phyloP scores from a whole-genome alignment of 2,113 vertebrate genomes.

The Actenoides lindsayi region DNA sequence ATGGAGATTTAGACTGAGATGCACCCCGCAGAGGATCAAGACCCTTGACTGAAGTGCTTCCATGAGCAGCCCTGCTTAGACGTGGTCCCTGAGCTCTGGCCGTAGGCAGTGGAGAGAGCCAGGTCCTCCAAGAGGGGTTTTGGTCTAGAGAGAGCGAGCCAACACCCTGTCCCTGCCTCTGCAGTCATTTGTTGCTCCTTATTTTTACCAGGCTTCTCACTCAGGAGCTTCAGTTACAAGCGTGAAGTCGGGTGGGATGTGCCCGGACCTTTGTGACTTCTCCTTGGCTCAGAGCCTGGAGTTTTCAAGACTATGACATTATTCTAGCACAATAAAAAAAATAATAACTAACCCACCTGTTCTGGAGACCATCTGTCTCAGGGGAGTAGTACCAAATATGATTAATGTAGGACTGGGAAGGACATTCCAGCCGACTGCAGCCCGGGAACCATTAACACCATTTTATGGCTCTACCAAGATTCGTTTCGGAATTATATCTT shows the following conservation, averaged over 20 bases:
- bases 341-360: not conserved
- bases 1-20: not conserved
- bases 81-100: not conserved
- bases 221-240: not conserved
- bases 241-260: not conserved
- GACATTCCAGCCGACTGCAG: not conserved
- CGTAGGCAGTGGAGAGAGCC: not conserved
- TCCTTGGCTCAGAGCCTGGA: not conserved
- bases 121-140: not conserved
- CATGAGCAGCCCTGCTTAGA: not conserved
- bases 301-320: not conserved
- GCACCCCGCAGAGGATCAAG: not conserved
- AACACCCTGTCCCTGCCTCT: not conserved
- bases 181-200: not conserved
- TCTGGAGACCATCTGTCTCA: not conserved
- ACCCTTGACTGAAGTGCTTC: not conserved
- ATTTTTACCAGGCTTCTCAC: not conserved
- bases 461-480: not conserved
- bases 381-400: not conserved
- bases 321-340: conserved; percentile 8
- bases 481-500: not conserved
- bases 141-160: not conserved
- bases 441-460: not conserved
- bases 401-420: not conserved
- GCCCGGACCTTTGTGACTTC: not conserved